Conservation (phyloP, 2,113 vertebrate genomes). For the Abramis brama region DNA sequence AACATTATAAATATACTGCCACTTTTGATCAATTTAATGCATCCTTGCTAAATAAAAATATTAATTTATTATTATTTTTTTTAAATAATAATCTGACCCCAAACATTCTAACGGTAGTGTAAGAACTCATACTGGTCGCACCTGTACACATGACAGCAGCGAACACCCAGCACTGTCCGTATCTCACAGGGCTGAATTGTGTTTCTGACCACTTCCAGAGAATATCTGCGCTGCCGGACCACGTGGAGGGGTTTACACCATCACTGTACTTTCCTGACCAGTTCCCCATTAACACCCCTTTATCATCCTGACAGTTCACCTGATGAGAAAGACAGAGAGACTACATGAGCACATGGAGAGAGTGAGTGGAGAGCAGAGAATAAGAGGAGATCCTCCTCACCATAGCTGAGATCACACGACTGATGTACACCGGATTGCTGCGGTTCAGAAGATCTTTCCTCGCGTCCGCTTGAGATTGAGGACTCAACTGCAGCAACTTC, state of each 20-base stretch:
- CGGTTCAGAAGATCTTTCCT: conserved; percentile 64
- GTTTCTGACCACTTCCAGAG: conserved; percentile 81
- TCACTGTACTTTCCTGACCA: conserved; percentile 82
- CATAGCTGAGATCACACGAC: conserved; percentile 78
- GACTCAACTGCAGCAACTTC: conserved; percentile 74
- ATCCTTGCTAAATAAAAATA: background rate
- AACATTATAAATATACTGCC: background rate
- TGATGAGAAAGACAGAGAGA: conserved; percentile 54
- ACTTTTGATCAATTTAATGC: background rate
- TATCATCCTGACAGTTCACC: conserved; percentile 91
- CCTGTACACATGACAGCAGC: conserved; percentile 95
- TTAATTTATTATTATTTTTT: background rate
- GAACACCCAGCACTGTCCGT: conserved; percentile 97
- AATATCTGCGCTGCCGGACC: conserved; percentile 89
- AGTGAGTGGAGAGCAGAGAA: background rate
- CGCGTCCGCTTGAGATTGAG: conserved; percentile 62
- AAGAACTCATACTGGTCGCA: conserved; percentile 56
- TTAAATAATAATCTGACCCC: too few species aligned
- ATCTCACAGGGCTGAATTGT: conserved; percentile 84
- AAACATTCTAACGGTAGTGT: too few species aligned
- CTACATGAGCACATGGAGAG: background rate
- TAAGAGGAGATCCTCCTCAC: conserved; percentile 64
- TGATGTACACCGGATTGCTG: conserved; percentile 69
- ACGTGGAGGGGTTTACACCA: conserved; percentile 81
- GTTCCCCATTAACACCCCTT: conserved; percentile 86